Percentiles rank a stretch among this genome's conserved stretches.
These are phyloP conservation scores for Rhadinocentrus ornatus DNA, from an alignment of 2,797 vertebrate species.

Conservation along the genomic window DNA sequence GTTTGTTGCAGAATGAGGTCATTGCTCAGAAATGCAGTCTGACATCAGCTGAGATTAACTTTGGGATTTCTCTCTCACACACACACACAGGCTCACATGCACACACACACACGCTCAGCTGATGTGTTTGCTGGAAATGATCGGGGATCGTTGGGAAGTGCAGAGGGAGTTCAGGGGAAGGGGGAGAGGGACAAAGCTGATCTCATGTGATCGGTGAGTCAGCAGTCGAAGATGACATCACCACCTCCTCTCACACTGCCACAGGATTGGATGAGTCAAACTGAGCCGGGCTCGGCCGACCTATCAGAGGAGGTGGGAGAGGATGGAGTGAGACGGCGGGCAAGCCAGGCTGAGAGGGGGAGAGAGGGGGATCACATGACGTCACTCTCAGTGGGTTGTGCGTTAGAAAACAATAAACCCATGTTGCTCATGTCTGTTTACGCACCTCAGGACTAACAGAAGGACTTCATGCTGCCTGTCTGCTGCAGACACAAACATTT, in stretches of 20 bases:
- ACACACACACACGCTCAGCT: constrained; percentile 25
- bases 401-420: constrained; percentile 13
- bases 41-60: constrained; percentile 58
- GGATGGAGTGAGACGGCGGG: constrained; percentile 38
- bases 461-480: background rate
- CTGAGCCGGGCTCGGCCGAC: constrained; percentile 33
- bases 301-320: constrained; percentile 39
- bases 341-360: constrained; percentile 2
- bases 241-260: constrained; percentile 29
- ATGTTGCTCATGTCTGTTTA: constrained; percentile 7
- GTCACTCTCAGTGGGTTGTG: constrained; percentile 19
- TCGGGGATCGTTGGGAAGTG: constrained; percentile 20
- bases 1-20: constrained; percentile 45
- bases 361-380: constrained; percentile 31
- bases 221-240: constrained; percentile 72
- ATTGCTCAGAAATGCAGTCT: constrained; percentile 48
- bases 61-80: constrained; percentile 32
- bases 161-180: background rate
- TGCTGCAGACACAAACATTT: background rate
- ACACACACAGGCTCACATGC: constrained; percentile 3
- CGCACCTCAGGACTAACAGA: too few relatives aligned
- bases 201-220: constrained; percentile 76
- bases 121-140: constrained; percentile 53
- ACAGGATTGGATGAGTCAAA: constrained; percentile 70
- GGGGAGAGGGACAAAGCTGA: constrained; percentile 30